Evolutionary conservation across 2,113 vertebrate species (phyloP), one percentile per base, ranked within the genome.

Genomic region (Propithecus coquereli): DNA sequence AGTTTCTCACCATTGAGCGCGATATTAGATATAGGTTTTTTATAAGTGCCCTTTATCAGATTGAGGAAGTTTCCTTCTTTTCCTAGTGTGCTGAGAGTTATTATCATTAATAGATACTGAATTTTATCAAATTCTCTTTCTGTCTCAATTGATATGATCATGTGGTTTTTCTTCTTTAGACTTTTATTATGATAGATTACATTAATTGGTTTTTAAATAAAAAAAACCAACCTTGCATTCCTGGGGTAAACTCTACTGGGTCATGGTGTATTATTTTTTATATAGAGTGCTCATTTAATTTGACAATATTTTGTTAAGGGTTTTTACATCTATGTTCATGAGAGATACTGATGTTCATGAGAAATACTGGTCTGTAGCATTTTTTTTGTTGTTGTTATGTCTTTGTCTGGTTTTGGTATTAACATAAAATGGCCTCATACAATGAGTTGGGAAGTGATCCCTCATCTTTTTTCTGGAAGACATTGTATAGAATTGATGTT

Each of bases 151-250:
- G 61, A 86, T 77, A 70, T 11, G 17, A 71, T 86, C 32, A 50
- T 50, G 16, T 90, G 45, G 20, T 37, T 89, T 47, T 90, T 63
- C 43, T 88, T 94, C 25, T 81, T 84, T 61, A 52, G 23, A 37
- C 17, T 91, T 61, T 93, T 91, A 84, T 45, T 93, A 50, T 94
- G 47, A 86, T 87, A 45, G 2, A 37, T 73, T 68, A 37, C 10
- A 68, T 94, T 85, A 73, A 83, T 52, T 95, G 74, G 47, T 90
- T 88, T 96, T 85, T 66, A 93, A 85, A 63, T 34, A 52, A 66
- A 94, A 66, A 94, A 30, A 80, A 34, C 0, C 17, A 77, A 13
- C 30, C 34, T 84, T 92, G 6, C 12, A 37, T 95, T 94, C n/a
- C n/a, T 88, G 14, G 32, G 7, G 34, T 47, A 73, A 95, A 92